Evolutionary conservation across 2,888 invertebrate genomes (phyloP), one percentile per base, ranked within the genome.

Genomic region (Conistra vaccinii): DNA sequence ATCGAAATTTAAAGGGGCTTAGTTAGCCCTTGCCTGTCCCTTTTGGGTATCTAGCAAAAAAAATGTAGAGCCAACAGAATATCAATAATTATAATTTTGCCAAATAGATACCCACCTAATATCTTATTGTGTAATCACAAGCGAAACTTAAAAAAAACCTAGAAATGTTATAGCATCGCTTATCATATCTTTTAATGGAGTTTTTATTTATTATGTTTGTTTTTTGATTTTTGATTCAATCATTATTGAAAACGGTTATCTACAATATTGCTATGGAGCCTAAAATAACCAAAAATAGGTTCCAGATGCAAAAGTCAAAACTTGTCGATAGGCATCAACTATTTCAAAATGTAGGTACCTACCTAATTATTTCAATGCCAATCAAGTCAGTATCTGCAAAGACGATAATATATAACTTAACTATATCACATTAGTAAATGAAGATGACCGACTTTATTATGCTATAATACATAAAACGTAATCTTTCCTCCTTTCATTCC

Each of bases 401-500:
- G 9, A 42, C 26, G n/a, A n/a, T n/a, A n/a, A 17, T 48, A 20
- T 39, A 39, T 9, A 23, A 9, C 32, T 20, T 26, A 45, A 26
- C 12, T 42, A 14, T 74, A 55, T 45, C n/a, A 66, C 58, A 65
- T 51, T 39, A 53, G 51, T 65, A 60, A 42, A 71, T 71, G 68
- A 63, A 78, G 48, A 73, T 60, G 67, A 67, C 68, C 71, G 57
- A 66, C 51, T 78, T 73, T 63, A 70, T 45, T 67, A 69, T 60
- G 57, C 70, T 51, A 69, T 63, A 58, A 55, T 53, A 62, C 73
- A 55, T 63, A 51, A 51, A 70, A 71, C 45, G 17, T 61, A 68
- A 76, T 81, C 39, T 71, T 85, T 76, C 78, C 78, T 77, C 73
- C 83, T 83, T 79, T 84, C 80, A 73, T 77, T 63, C 66, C 45